A percentile compares a stretch with the other conserved stretches of the same genome.
phyloP scores from a whole-genome alignment of 2,797 vertebrate genomes.

The Helarctos malayanus region DNA sequence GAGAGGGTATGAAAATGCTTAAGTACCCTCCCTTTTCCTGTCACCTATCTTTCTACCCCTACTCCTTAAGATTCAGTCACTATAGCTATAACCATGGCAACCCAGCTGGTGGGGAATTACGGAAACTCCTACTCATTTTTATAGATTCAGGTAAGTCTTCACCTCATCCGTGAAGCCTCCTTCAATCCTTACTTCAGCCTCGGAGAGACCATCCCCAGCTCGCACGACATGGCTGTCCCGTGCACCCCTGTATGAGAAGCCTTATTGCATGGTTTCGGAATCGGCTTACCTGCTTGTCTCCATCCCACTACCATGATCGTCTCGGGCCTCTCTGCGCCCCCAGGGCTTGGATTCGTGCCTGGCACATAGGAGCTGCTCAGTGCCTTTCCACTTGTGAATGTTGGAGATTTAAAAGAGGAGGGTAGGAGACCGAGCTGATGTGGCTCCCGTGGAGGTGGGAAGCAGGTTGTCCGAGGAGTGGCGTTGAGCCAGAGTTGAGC shows the following conservation, averaged over 20 bases:
- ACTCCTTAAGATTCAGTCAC: neutral
- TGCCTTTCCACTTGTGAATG: neutral
- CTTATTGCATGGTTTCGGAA: neutral
- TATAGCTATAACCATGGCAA: slow-evolving; percentile 63
- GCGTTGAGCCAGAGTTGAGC: neutral
- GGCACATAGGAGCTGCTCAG: neutral
- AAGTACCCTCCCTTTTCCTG: neutral
- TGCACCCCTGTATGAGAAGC: neutral
- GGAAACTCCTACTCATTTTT: slow-evolving; percentile 55
- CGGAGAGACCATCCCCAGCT: neutral
- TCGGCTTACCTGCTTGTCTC: neutral
- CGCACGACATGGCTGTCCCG: fast-evolving
- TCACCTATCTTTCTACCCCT: neutral
- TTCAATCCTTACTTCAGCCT: neutral
- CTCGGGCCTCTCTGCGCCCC: neutral
- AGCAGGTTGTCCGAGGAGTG: neutral
- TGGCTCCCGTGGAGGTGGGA: too few relatives aligned
- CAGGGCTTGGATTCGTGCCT: neutral
- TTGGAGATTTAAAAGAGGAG: neutral
- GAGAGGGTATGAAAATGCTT: neutral
- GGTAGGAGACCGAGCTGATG: too few relatives aligned
- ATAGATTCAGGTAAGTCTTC: slow-evolving; percentile 51
- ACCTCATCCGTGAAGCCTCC: neutral
- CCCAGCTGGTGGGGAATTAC: slow-evolving; percentile 20
- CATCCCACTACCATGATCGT: too few relatives aligned